Evolutionary conservation across 2,113 vertebrate species (phyloP).

Genomic region (Bagarius yarrelli): DNA sequence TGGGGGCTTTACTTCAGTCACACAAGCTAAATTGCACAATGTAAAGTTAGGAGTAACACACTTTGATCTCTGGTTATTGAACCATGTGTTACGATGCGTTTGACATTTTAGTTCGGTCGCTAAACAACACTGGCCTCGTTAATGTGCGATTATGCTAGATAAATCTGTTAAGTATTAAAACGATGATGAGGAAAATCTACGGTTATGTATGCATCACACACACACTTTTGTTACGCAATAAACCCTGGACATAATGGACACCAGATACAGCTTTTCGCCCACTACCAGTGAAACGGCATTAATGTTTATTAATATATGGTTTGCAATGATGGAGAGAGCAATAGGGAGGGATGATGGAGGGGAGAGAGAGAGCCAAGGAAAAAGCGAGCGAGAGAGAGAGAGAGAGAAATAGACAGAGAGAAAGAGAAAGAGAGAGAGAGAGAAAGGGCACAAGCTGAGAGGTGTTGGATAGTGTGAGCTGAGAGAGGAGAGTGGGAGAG

Average conservation of each 20-base stretch:
- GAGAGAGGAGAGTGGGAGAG: constrained; percentile 50
- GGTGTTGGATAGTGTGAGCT: constrained; percentile 47
- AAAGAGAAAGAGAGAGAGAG: constrained; percentile 48
- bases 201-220: constrained; percentile 18
- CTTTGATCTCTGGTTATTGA: constrained; percentile 32
- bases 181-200: background rate
- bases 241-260: constrained; percentile 16
- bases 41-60: constrained; percentile 37
- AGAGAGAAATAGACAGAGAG: constrained; percentile 45
- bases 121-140: background rate
- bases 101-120: background rate
- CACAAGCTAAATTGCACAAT: constrained; percentile 41
- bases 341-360: background rate
- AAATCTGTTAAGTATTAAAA: background rate
- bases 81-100: constrained; percentile 24
- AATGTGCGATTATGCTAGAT: background rate
- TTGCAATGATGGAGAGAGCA: constrained; percentile 21
- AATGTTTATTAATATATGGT: constrained; percentile 47
- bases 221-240: constrained; percentile 3
- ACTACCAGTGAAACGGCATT: constrained; percentile 56
- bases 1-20: constrained; percentile 62
- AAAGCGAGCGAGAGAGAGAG: constrained; percentile 47
- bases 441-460: constrained; percentile 56
- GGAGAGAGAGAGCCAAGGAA: constrained; percentile 50
- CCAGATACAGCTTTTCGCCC: constrained; percentile 17